Base-by-base conservation (phyloP, 2,888 invertebrate species). In the Clostera curtula region DNA sequence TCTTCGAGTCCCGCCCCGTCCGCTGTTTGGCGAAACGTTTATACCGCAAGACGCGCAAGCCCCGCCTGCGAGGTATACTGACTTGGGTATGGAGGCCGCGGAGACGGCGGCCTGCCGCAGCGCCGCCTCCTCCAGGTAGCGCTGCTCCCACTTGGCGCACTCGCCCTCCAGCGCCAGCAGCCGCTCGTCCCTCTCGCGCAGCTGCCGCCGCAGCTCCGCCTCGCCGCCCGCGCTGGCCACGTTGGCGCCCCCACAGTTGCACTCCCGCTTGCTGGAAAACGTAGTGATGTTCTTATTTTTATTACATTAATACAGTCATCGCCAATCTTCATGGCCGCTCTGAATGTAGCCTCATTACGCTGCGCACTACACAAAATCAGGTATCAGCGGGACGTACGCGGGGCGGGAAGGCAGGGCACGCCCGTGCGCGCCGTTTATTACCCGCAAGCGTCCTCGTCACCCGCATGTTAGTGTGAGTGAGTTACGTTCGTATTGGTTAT, bases 121-220 rank as follows among this genome's bases (percentile, higher is more conserved):
- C 19, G 93, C 91, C 40, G 90, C 91, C 67, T 94, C 93, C 68
- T 93, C 93, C 25, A 93, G 79, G 71, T 91, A 93, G 24, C 92
- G 86, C 71, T 93, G 93, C 71, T 95, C 94, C 93, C 93, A 93
- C 80, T 93, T 92, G 45, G 91, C 89, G 51, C 92, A 91, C 60
- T 93, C 93, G 0, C 91, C 91, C 73, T 93, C 93, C 28, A 92
- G 77, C 32, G 89, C 79, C 40, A 83, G 61, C 37, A 82, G 56
- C 6, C 84, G 54, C 54, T 83, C 83, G 61, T 84, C 83, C 0
- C 80, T 50, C 57, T 82, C 82, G 4, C 84, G 56, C 56, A 83
- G 36, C 43, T 67, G 72, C 0, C 51, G 86, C 64, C 66, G 84
- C 67, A 63, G 84, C 83, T 80, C 90, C 68, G 57, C 86, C 82